Evolutionary conservation across 1,140 invertebrate genomes (phyloP), one percentile per base, ranked within the genome.

Genomic region (Paramacrobiotus metropolitanus): DNA sequence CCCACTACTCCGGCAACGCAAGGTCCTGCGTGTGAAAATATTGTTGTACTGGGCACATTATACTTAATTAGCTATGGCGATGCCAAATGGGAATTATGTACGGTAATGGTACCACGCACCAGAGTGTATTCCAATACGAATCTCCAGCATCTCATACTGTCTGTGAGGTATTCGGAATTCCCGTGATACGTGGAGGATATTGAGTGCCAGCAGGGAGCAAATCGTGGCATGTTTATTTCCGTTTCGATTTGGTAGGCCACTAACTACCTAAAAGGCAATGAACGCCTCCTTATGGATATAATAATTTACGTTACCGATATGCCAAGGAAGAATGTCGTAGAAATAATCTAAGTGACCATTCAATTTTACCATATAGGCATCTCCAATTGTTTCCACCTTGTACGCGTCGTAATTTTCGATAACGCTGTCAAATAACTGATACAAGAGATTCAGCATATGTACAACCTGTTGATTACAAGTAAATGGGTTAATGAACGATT

Each of bases 51-150:
- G n/a, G n/a, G n/a, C 34, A 40, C 9, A 40, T 40, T 40, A 40
- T 15, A 40, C n/a, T 9, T 40, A 40, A n/a, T 40, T 40, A 9
- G 34, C 9, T n/a, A 40, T 40, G n/a, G 34, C 9, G 9, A 40
- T 40, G 9, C 9, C 34, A 40, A 40, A 40, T 40, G 34, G 9
- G 9, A 40, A 9, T 40, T 15, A 15, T 40, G 9, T 40, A 15
- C n/a, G 9, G 9, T 40, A 40, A 40, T 40, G 34, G 9, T 9
- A 40, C 9, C 9, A n/a, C 67, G 66, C 67, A 86, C 87, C 86
- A 59, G 87, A 85, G 75, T 98, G 94, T 65, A 97, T 80, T 48
- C 94, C 94, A 67, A 98, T 97, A 62, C 94, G 76, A 2, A 97
- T 77, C 69, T 88, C 87, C 1, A 98, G 77, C 68, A 90, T 83